Conservation (phyloP, 2,113 vertebrate species). For the Pimephales promelas region DNA sequence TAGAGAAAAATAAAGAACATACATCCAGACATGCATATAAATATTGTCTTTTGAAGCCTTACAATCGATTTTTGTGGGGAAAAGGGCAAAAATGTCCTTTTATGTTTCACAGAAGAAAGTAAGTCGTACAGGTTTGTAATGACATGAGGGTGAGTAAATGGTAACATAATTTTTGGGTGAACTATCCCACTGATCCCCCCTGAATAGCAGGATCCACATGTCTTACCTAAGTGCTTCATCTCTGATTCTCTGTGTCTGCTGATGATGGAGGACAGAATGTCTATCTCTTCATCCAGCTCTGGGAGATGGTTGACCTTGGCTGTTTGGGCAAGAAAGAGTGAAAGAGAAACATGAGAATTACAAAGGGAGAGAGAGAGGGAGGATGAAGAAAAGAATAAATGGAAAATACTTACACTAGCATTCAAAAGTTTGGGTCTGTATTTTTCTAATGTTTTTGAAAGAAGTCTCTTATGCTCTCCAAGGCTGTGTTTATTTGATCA, state of each 20-base stretch:
- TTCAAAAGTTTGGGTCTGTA: neutral
- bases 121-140: neutral
- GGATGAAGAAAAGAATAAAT: neutral
- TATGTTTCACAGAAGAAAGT: neutral
- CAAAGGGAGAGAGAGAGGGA: neutral
- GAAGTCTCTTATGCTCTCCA: neutral
- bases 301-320: slow-evolving; percentile 65
- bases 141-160: neutral
- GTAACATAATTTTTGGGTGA: neutral
- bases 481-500: neutral
- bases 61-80: neutral
- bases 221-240: slow-evolving; percentile 66
- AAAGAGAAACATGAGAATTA: slow-evolving; percentile 7
- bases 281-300: slow-evolving; percentile 85
- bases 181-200: neutral
- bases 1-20: no score
- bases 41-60: neutral
- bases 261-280: slow-evolving; percentile 83
- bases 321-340: slow-evolving; percentile 24
- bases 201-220: neutral
- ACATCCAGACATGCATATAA: no score
- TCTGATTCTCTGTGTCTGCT: slow-evolving; percentile 71
- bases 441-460: neutral
- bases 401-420: neutral
- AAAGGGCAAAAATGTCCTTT: neutral